These are phyloP conservation scores for Mus caroli DNA, from an alignment of 2,797 vertebrate species.

Conservation along the genomic window DNA sequence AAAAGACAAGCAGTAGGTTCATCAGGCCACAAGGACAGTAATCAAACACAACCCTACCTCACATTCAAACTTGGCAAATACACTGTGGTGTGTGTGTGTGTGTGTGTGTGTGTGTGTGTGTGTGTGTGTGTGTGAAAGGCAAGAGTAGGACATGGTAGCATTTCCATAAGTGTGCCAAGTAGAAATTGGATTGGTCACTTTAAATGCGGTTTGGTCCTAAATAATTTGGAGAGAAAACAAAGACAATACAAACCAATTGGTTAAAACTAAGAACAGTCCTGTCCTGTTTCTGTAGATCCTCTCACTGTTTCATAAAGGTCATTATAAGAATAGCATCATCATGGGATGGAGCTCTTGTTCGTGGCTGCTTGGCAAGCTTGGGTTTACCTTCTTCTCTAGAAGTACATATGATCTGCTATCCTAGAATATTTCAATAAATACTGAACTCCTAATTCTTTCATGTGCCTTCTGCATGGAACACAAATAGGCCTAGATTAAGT, in stretches of 20 bases:
- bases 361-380: not conserved
- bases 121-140: no score
- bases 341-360: not conserved
- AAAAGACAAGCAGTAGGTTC: not conserved
- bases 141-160: not conserved
- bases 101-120: no score
- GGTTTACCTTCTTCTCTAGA: not conserved
- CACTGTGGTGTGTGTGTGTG: no score
- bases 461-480: not conserved
- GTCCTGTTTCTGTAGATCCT: not conserved
- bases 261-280: not conserved
- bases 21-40: not conserved
- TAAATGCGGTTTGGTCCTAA: not conserved
- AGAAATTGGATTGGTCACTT: not conserved
- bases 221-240: conserved; percentile 49
- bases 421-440: conserved; percentile 2
- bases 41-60: not conserved
- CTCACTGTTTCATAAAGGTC: not conserved
- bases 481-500: not conserved
- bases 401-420: not conserved
- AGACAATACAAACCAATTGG: not conserved
- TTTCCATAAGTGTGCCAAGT: not conserved
- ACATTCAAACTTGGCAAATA: no score
- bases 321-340: not conserved
- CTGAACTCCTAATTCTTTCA: not conserved